Percentiles rank a stretch among this genome's conserved stretches.
Evolutionary conservation across 1,140 invertebrate species (phyloP).

Genomic region (Phymorhynchus buccinoides): DNA sequence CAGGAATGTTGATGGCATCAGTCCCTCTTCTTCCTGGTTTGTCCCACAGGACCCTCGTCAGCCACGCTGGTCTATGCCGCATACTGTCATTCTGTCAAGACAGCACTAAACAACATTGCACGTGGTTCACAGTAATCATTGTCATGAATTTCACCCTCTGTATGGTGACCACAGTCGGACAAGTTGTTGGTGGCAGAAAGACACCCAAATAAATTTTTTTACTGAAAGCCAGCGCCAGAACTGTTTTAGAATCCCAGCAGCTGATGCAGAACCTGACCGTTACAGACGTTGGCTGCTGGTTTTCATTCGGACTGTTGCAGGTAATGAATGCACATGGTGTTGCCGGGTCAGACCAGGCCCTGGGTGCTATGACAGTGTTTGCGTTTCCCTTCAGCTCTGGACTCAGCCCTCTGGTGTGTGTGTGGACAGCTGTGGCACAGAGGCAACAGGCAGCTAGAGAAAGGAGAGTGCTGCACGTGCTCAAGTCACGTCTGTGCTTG

Average conservation of each 20-base stretch:
- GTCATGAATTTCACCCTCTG: conserved; percentile 48
- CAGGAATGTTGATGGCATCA: conserved; percentile 15
- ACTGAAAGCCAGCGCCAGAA: background rate
- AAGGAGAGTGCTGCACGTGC: background rate
- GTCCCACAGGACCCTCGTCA: conserved; percentile 45
- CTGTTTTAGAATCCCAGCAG: conserved; percentile 10
- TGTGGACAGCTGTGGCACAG: background rate
- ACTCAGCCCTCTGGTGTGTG: conserved; percentile 31
- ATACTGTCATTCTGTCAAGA: conserved; percentile 44
- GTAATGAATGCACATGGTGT: background rate
- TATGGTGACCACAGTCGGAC: conserved; percentile 42
- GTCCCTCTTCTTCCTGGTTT: conserved; percentile 27
- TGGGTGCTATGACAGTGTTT: conserved; percentile 22
- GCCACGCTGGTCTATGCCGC: conserved; percentile 47
- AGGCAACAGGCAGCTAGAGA: background rate
- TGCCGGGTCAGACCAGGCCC: background rate
- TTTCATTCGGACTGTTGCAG: conserved; percentile 36
- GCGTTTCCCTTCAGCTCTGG: conserved; percentile 36
- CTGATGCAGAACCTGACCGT: conserved; percentile 16
- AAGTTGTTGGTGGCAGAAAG: conserved; percentile 45
- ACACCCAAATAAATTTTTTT: background rate
- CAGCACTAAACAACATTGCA: conserved; percentile 38
- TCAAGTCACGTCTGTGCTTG: background rate
- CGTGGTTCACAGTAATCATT: conserved; percentile 45
- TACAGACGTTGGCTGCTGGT: conserved; percentile 40